Conservation (phyloP, 2,888 invertebrate genomes). For the Muschampia plurimacula region DNA sequence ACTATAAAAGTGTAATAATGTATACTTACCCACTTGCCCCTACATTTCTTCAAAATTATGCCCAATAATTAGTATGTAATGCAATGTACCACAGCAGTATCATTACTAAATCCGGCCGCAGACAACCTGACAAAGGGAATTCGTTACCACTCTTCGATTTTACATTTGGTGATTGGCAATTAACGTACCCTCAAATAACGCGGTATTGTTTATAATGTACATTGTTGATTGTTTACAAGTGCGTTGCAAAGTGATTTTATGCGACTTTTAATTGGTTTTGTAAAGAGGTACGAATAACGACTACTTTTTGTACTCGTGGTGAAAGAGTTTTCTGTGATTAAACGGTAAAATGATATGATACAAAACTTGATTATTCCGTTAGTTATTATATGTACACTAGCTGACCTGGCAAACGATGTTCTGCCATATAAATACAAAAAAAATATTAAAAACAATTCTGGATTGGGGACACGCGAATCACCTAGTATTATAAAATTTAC, state of each 20-base stretch:
- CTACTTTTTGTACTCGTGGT: not conserved
- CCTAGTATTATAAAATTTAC: no score
- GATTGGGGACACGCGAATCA: no score
- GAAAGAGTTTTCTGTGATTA: not conserved
- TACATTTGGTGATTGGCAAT: slow-evolving; percentile 39
- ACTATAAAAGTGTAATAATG: no score
- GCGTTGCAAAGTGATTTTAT: not conserved
- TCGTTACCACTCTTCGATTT: slow-evolving; percentile 34
- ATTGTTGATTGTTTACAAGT: slow-evolving; percentile 23
- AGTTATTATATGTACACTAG: no score
- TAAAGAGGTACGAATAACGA: not conserved
- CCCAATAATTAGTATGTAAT: no score
- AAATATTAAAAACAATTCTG: no score
- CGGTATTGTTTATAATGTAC: slow-evolving; percentile 28
- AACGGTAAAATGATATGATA: no score
- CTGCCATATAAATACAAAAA: no score
- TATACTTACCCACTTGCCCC: no score
- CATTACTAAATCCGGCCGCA: not conserved
- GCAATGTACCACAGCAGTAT: not conserved
- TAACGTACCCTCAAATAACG: slow-evolving; percentile 35
- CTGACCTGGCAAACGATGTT: no score
- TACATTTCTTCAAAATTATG: no score
- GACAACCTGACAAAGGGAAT: slow-evolving; percentile 31
- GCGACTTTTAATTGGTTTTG: not conserved
- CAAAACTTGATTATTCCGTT: no score